Base-by-base conservation (phyloP, 1,140 invertebrate species). In the Zaprionus africanus region DNA sequence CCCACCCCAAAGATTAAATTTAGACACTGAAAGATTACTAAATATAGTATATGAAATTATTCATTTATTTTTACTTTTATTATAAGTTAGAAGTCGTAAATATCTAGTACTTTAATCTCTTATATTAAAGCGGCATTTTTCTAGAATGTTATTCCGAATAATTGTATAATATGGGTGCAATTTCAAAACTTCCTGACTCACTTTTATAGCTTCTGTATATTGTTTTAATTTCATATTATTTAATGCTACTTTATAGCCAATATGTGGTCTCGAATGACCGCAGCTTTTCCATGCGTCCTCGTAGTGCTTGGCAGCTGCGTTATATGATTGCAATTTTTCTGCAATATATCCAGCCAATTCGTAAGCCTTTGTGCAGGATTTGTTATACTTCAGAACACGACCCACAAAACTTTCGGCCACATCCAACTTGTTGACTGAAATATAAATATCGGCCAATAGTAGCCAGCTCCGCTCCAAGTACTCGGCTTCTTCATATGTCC, bases 381-480 rank as follows among this genome's bases (percentile, higher is more conserved):
- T 97, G 91, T 99, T 99, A 90, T 99, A 96, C 76, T 97, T 95
- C 2, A 99, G 91, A 5, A 98, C 96, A 76, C 96, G 95, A 65
- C 94, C 95, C 9, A 99, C 93, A 24, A 99, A 93, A 76, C 98
- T 97, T 41, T 95, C 95, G 0, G 98, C 97, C 57, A 98, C 94
- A 57, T 99, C 98, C 79, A 96, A 95, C 93, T 99, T 98, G 22
- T 95, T 96, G 19, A 96, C 95, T 92, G 97, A 97, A 28, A 98
- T 96, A 92, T 99, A 99, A 78, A 98, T 96, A 75, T 99, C 98
- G 0, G 98, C 97, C 17, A 99, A 93, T 5, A 99, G 93, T 5
- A 99, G 90, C 99, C 98, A 99, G 92, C 97, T 97, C 72, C 96
- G 95, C 93, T 99, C 98, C 43, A 99, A 93, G 92, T 99, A 98